A percentile compares a stretch with the other conserved stretches of the same genome.
Conservation (phyloP, 2,113 vertebrate species). For the Gracilinanus agilis region DNA sequence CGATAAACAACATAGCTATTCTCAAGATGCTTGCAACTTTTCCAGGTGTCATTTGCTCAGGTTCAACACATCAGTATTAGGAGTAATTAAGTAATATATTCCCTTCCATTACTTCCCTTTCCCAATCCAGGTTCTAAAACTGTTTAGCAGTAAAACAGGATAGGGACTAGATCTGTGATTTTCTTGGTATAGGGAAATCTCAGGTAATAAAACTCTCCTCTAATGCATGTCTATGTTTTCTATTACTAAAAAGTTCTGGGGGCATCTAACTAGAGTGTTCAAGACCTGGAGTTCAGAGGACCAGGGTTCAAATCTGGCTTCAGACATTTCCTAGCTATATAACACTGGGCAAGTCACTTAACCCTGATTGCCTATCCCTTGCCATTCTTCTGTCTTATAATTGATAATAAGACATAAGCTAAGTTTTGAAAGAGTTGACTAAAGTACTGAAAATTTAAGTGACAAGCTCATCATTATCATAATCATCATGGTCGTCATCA, state of each 20-base stretch:
- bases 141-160: neutral
- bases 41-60: neutral
- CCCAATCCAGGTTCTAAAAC: neutral
- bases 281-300: too few species aligned
- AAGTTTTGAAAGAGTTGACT: too few species aligned
- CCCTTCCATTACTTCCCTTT: neutral
- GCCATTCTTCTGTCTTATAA: too few species aligned
- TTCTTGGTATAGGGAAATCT: neutral
- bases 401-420: too few species aligned
- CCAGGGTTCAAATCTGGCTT: too few species aligned
- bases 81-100: neutral
- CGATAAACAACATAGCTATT: neutral
- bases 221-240: too few species aligned
- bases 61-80: neutral
- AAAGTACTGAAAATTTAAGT: neutral
- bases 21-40: neutral
- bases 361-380: too few species aligned
- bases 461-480: neutral
- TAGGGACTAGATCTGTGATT: neutral
- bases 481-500: neutral
- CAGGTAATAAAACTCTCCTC: neutral
- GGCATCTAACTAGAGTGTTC: too few species aligned
- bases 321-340: too few species aligned
- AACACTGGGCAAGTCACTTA: too few species aligned
- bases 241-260: neutral